Base-by-base conservation (phyloP, 1,140 invertebrate species). In the Aphidius gifuensis region DNA sequence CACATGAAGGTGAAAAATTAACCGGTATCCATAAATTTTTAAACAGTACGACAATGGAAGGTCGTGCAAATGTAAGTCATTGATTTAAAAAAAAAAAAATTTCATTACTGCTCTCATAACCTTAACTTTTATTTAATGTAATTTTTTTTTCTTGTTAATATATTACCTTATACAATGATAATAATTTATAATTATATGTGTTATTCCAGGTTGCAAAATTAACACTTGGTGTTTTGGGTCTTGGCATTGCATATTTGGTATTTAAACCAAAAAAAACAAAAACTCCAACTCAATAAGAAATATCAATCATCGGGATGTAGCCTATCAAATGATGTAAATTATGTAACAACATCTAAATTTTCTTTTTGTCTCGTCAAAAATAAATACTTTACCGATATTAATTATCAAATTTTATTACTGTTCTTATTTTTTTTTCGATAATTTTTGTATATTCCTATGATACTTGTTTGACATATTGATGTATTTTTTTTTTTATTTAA, bases 11-110 rank as follows among this genome's bases (percentile, higher is more conserved):
- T 43, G 54, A 58, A 49, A 62, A 62, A n/a, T 62, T 58, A 9
- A 62, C 61, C 51, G 61, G 61, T 38, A 58, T 62, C 23, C 9
- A 58, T 6, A 62, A 62, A 62, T 58, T 58, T 9, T 44, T 62
- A 3, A 62, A 62, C 40, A 62, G 61, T 49, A 44, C 47, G 5
- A 62, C 61, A 32, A 38, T 49, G 7, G 8, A 11, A 38, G 61
- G 61, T 21, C 55, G 61, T 38, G 61, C 61, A 11, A 62, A 62
- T 38, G 61, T 62, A 49, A 62, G 55, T 50, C 7, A 47, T 40
- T 39, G 8, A 21, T 9, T 44, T 5, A 39, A 58, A 62, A 62
- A 39, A 58, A 62, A 62, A 23, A 53, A 1, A 6, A 0, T 3
- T 11, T 5, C 3, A 48, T 9, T n/a, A 50, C 7, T 39, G 8